Base-by-base conservation (phyloP, 2,113 vertebrate species). In the Cebidichthys violaceus region DNA sequence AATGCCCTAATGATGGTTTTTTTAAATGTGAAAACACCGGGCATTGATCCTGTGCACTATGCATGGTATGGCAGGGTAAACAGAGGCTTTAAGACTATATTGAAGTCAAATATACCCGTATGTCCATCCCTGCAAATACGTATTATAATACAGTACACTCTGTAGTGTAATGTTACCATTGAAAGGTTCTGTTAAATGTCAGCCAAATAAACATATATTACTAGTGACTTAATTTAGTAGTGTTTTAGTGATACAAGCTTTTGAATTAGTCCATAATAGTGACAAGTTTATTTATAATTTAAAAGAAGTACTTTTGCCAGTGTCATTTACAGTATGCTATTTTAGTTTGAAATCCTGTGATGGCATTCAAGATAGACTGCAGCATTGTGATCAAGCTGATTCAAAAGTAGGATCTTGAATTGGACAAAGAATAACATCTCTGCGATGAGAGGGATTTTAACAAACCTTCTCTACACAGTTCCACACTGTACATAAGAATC, bases 121-220 rank as follows among this genome's bases (percentile, higher is more conserved):
- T 69, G 57, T 83, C 75, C 79, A 77, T 81, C 66, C 57, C 73
- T 86, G 77, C 87, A 78, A 61, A 76, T 70, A 69, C 66, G 74
- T 88, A 79, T 79, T 83, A 13, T 15, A 47, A 57, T 29, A 70
- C 74, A 76, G 73, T 74, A 78, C 68, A 45, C 60, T n/a, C 59
- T 62, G 82, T 90, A 74, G 85, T 88, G 85, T 90, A 67, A 86
- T 43, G 31, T 73, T 84, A 79, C 67, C 72, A 71, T 54, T 77
- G 9, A 86, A 81, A 57, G 81, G 85, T 92, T 86, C 91, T 91
- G 89, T 75, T 88, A 75, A 84, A 77, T 81, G 82, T 90, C 86
- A 84, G 79, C 76, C 14, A 61, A 67, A 62, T 65, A 59, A 85
- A 75, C 62, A 79, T 83, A 33, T 74, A 79, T 76, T 75, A 81